Percentiles rank a stretch among this genome's conserved stretches.
phyloP scores from a whole-genome alignment of 2,113 vertebrate species.

The Eira barbara region DNA sequence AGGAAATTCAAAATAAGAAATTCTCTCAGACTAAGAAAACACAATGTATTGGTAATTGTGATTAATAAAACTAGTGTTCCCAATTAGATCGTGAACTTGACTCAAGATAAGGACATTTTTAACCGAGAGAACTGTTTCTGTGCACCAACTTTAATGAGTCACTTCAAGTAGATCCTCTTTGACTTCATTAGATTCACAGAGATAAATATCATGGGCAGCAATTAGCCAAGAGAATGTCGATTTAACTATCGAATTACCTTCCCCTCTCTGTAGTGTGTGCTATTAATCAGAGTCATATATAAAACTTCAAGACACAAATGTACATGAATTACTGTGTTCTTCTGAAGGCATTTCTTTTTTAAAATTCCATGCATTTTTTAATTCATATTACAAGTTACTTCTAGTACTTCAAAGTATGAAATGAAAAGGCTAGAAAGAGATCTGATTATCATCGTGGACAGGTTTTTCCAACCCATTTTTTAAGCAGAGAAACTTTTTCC shows the following conservation, averaged over 20 bases:
- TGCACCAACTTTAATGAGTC: background rate
- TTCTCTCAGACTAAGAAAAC: background rate
- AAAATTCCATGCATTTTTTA: background rate
- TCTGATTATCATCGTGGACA: background rate
- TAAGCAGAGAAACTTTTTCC: background rate
- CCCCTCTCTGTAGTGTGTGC: background rate
- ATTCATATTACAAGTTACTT: background rate
- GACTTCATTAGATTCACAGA: conserved; percentile 34
- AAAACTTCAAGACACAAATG: background rate
- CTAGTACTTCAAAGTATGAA: conserved; percentile 6
- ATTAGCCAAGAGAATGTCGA: background rate
- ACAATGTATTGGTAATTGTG: background rate
- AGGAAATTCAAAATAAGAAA: background rate
- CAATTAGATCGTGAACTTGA: background rate
- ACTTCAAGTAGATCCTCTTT: background rate
- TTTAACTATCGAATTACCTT: background rate
- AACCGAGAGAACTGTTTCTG: background rate
- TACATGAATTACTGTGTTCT: background rate
- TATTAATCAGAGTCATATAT: background rate
- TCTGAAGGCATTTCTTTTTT: background rate
- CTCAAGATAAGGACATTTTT: background rate
- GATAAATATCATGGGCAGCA: background rate
- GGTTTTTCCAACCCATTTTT: background rate
- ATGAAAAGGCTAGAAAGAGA: conserved; percentile 9
- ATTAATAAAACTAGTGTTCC: background rate